These are phyloP conservation scores for Philypnodon macrostomus DNA, from an alignment of 2,797 vertebrate species.

Conservation along the genomic window DNA sequence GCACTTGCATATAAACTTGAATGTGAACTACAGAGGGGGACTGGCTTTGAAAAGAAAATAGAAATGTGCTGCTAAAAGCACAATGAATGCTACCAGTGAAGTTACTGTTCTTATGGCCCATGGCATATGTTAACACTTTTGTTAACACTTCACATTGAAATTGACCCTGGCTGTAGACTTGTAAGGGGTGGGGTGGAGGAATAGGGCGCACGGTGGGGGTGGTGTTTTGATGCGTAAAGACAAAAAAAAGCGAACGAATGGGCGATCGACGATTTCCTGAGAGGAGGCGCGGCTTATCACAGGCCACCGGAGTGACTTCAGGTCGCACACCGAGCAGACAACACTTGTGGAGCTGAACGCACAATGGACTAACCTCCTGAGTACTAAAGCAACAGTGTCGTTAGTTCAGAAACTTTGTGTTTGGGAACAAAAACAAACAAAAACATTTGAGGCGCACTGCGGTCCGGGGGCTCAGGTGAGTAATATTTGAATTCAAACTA, in stretches of 20 bases:
- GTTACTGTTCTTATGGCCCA: conserved; percentile 2
- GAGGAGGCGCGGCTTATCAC: conserved; percentile 73
- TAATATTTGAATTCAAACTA: background rate
- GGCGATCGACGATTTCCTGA: conserved; percentile 90
- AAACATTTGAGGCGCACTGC: conserved; percentile 4
- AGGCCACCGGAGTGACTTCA: conserved; percentile 20
- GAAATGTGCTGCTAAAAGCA: conserved; percentile 6
- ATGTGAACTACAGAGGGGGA: conserved; percentile 36
- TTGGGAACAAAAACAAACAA: background rate
- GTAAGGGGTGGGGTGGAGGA: conserved; percentile 35
- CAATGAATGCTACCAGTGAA: conserved; percentile 26
- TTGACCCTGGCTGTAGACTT: conserved; percentile 77
- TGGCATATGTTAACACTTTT: conserved; percentile 73
- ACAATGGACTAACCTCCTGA: conserved; percentile 60
- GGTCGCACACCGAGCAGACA: conserved; percentile 18
- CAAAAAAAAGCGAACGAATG: conserved; percentile 67
- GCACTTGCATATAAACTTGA: conserved; percentile 51
- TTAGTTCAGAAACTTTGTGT: conserved; percentile 11
- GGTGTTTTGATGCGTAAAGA: conserved; percentile 68
- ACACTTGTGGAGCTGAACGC: conserved; percentile 18
- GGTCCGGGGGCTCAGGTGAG: conserved; percentile 43
- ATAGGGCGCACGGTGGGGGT: conserved; percentile 58
- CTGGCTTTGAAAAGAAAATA: conserved; percentile 21
- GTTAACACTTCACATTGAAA: conserved; percentile 90
- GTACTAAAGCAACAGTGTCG: background rate